phyloP scores from a whole-genome alignment of 2,113 vertebrate species.

The Clinocottus analis region DNA sequence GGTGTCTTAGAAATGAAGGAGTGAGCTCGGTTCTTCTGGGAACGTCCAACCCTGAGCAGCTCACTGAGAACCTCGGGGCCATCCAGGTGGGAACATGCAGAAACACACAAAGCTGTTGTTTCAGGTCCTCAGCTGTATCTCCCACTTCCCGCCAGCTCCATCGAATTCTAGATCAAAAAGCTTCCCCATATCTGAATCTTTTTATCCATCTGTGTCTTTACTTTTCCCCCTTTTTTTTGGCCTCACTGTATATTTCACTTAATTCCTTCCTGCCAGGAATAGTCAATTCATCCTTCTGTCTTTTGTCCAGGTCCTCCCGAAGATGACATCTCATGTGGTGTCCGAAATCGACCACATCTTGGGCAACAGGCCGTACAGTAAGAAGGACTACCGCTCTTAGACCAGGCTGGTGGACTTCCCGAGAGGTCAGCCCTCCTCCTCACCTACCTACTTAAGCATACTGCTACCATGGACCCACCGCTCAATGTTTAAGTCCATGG shows the following conservation, averaged over 20 bases:
- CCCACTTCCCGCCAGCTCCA: background rate
- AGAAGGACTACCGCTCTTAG: conserved; percentile 97
- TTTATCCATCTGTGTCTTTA: background rate
- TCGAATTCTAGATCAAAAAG: conserved; percentile 9
- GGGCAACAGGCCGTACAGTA: conserved; percentile 95
- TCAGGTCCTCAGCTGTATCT: background rate
- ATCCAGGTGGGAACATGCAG: conserved; percentile 88
- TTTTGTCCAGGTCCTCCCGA: conserved; percentile 91
- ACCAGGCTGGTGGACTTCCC: conserved; percentile 47
- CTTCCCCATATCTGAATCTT: background rate
- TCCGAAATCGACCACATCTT: conserved; percentile 96
- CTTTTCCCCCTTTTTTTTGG: background rate
- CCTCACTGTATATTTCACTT: conserved; percentile 10
- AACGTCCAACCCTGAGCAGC: conserved; percentile 95
- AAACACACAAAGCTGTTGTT: conserved; percentile 7
- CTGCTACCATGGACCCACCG: conserved; percentile 66
- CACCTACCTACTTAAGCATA: conserved; percentile 51
- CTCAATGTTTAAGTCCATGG: conserved; percentile 43
- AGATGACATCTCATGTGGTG: conserved; percentile 96
- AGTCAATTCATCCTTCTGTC: background rate
- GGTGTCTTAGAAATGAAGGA: conserved; percentile 97
- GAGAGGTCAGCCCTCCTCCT: conserved; percentile 37
- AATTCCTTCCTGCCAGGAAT: background rate
- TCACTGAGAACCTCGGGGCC: conserved; percentile 97
- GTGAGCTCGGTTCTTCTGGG: conserved; percentile 97